Evolutionary conservation across 2,888 invertebrate species (phyloP).

Genomic region (Dioctria linearis): DNA sequence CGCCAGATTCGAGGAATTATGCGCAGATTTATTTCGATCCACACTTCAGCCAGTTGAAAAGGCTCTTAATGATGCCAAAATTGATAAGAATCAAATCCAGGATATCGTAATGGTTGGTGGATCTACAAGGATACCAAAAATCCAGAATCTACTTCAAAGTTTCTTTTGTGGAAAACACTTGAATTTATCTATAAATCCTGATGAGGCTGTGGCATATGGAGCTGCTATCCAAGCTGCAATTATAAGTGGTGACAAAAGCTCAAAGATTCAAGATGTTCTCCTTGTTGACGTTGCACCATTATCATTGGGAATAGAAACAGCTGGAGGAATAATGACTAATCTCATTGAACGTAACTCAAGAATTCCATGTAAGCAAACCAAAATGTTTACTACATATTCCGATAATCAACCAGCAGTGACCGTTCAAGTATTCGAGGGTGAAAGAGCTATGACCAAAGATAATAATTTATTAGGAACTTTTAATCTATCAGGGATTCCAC

Average conservation of each 20-base stretch:
- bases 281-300: constrained; percentile 80
- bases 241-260: constrained; percentile 79
- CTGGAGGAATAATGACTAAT: constrained; percentile 86
- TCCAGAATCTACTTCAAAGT: constrained; percentile 81
- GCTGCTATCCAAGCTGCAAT: constrained; percentile 84
- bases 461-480: constrained; percentile 96
- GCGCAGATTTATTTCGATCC: constrained; percentile 79
- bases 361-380: constrained; percentile 81
- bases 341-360: constrained; percentile 81
- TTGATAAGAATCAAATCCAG: constrained; percentile 83
- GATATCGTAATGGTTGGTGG: constrained; percentile 88
- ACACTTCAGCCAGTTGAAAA: constrained; percentile 86
- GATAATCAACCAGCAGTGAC: constrained; percentile 86
- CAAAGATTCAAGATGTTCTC: constrained; percentile 82
- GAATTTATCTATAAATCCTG: constrained; percentile 84
- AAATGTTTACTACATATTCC: constrained; percentile 84
- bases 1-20: constrained; percentile 84
- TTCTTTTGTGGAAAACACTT: constrained; percentile 83
- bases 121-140: constrained; percentile 85
- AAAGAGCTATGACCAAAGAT: constrained; percentile 92
- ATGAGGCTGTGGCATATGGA: constrained; percentile 86
- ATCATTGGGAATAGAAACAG: constrained; percentile 84
- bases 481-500: constrained; percentile 95
- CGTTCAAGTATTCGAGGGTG: constrained; percentile 83
- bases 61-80: constrained; percentile 82